A percentile compares a stretch with the other conserved stretches of the same genome.
Conservation (phyloP, 2,797 vertebrate genomes). For the Odontamblyopus lacepedii region DNA sequence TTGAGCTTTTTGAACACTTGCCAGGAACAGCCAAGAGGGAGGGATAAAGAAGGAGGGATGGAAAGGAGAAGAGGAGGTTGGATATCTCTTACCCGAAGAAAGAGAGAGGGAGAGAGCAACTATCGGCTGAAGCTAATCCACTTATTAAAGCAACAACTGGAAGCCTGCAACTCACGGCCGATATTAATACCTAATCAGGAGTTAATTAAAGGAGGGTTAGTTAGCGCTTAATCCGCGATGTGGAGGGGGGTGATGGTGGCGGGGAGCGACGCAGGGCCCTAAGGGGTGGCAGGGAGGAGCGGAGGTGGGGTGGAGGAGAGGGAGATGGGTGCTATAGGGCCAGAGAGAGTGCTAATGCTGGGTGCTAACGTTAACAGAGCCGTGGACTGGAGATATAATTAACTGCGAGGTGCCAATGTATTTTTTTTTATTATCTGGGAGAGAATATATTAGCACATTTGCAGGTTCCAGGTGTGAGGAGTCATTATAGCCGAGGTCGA, state of each 20-base stretch:
- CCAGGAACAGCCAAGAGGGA: constrained; percentile 56
- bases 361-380: constrained; percentile 41
- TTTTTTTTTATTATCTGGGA: constrained; percentile 25
- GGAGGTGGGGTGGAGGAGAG: neutral
- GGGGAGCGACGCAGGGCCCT: constrained; percentile 59
- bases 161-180: constrained; percentile 64
- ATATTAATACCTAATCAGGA: constrained; percentile 78
- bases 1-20: constrained; percentile 50
- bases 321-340: constrained; percentile 8
- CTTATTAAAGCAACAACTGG: constrained; percentile 79
- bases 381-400: constrained; percentile 58
- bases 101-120: constrained; percentile 37
- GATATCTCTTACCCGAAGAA: constrained; percentile 48
- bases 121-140: constrained; percentile 75
- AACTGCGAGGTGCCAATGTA: constrained; percentile 44
- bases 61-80: constrained; percentile 30
- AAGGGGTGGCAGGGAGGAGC: constrained; percentile 33
- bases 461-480: constrained; percentile 27
- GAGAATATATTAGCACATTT: constrained; percentile 43
- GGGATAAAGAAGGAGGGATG: constrained; percentile 31
- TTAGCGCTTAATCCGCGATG: constrained; percentile 69
- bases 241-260: constrained; percentile 60
- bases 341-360: constrained; percentile 24
- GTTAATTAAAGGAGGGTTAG: constrained; percentile 76
- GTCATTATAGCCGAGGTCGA: constrained; percentile 14